Evolutionary conservation across 2,797 vertebrate species (phyloP).

Genomic region (Neomorphus geoffroyi): DNA sequence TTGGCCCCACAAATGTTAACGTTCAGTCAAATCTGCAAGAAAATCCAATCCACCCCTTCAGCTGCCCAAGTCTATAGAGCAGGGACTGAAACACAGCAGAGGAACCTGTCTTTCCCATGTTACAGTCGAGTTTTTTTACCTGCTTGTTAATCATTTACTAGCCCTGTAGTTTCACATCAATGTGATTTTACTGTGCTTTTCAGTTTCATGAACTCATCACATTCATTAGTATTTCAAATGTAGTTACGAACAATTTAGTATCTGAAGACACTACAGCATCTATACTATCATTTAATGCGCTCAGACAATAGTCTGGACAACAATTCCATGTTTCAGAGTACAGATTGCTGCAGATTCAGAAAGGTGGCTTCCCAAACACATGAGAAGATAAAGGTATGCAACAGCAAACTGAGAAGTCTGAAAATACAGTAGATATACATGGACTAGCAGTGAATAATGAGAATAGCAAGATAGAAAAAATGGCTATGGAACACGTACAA

Average conservation of each 20-base stretch:
- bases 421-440: background rate
- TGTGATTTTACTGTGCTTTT: too few relatives aligned
- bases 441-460: background rate
- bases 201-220: background rate
- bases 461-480: background rate
- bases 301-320: background rate
- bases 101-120: too few relatives aligned
- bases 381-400: background rate
- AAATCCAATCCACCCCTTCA: too few relatives aligned
- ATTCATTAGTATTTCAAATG: background rate
- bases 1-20: too few relatives aligned
- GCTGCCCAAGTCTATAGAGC: too few relatives aligned
- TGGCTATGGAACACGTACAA: fast-evolving
- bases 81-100: too few relatives aligned
- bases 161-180: too few relatives aligned
- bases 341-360: too few relatives aligned
- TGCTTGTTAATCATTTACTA: too few relatives aligned
- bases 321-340: background rate
- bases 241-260: background rate
- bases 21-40: too few relatives aligned
- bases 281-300: background rate
- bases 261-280: background rate
- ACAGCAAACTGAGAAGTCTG: background rate
- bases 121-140: too few relatives aligned
- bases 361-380: background rate